phyloP scores from a whole-genome alignment of 2,888 invertebrate species.

The Hypsopygia costalis region DNA sequence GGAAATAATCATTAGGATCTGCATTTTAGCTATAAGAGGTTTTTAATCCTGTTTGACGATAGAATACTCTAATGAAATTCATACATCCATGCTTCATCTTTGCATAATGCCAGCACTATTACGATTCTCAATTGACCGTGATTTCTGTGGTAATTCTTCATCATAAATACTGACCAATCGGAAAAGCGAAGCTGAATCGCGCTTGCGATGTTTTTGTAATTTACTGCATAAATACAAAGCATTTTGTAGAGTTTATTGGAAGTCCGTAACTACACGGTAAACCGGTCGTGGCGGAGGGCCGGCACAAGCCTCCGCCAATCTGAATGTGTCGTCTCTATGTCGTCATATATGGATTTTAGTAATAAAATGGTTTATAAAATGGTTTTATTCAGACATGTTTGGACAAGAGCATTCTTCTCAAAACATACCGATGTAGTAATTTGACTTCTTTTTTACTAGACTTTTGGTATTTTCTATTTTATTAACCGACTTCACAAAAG shows the following conservation, averaged over 20 bases:
- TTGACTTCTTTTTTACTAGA: constrained; percentile 62
- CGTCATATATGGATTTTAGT: constrained; percentile 46
- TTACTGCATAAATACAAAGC: constrained; percentile 32
- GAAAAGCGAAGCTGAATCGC: constrained; percentile 33
- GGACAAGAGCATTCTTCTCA: constrained; percentile 30
- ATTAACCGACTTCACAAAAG: too few species aligned
- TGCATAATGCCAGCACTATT: too few species aligned
- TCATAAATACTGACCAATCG: constrained; percentile 13
- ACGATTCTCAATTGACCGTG: background rate
- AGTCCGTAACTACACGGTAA: constrained; percentile 56
- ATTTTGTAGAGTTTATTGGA: constrained; percentile 21
- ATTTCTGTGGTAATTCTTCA: constrained; percentile 9
- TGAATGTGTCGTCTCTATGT: constrained; percentile 45
- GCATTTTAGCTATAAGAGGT: too few species aligned
- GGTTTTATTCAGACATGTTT: constrained; percentile 3
- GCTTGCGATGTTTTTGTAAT: constrained; percentile 35
- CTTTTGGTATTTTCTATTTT: too few species aligned
- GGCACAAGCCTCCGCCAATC: constrained; percentile 38
- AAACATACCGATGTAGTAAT: constrained; percentile 49
- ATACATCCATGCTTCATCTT: too few species aligned
- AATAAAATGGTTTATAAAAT: constrained; percentile 31
- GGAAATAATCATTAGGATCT: too few species aligned
- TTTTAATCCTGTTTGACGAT: too few species aligned
- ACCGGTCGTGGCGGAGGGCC: constrained; percentile 45
- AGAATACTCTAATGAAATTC: too few species aligned